Conservation (phyloP, 2,888 invertebrate genomes). For the Pyrrhia umbra region DNA sequence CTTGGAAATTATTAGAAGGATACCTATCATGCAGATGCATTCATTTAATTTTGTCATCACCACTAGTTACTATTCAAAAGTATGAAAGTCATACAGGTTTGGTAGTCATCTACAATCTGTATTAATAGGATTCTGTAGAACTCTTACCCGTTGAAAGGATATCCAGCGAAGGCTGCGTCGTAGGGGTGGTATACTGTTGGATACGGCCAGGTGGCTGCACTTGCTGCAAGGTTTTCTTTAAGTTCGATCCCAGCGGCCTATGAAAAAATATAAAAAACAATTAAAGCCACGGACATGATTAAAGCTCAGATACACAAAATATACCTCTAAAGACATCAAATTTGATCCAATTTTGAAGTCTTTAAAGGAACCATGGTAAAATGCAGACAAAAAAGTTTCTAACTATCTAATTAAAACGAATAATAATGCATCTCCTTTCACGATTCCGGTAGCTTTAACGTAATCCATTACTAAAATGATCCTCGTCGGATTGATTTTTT, state of each 20-base stretch:
- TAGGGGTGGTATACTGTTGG: conserved; percentile 98
- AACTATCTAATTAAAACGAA: conserved; percentile 35
- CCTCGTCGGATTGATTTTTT: conserved; percentile 86
- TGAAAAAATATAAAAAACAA: too few species aligned
- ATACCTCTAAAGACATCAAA: not conserved
- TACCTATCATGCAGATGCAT: not conserved
- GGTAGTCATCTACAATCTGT: not conserved
- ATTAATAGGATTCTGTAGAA: conserved; percentile 27
- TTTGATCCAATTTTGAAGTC: conserved; percentile 27
- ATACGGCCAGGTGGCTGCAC: conserved; percentile 96
- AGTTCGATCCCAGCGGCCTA: conserved; percentile 96
- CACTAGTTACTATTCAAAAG: too few species aligned
- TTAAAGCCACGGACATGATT: too few species aligned
- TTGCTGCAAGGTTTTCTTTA: conserved; percentile 96
- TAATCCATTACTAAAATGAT: conserved; percentile 85
- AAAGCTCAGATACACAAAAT: not conserved
- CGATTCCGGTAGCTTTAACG: conserved; percentile 84
- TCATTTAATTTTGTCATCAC: too few species aligned
- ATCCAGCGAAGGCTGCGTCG: conserved; percentile 97
- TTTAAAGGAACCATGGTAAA: too few species aligned
- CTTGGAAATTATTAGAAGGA: conserved; percentile 3
- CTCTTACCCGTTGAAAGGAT: conserved; percentile 99
- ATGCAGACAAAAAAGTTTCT: conserved; percentile 53
- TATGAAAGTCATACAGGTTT: not conserved
- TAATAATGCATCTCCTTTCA: conserved; percentile 65